Base-by-base conservation (phyloP, 2,113 vertebrate genomes). In the Tympanuchus pallidicinctus region DNA sequence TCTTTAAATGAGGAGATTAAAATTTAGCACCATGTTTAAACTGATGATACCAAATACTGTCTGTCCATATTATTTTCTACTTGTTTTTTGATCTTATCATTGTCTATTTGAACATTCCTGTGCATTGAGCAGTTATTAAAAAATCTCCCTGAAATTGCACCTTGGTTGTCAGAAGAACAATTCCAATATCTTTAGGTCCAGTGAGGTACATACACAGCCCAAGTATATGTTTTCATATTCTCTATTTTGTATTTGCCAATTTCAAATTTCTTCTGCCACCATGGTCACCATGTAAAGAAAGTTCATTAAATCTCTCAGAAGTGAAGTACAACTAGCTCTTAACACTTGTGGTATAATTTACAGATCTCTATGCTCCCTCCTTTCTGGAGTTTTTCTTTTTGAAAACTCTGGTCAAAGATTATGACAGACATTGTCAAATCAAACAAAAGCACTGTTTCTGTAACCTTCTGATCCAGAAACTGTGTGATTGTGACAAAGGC, bases 371-470 rank as follows among this genome's bases (percentile, higher is more conserved):
- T 82, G 36, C 52, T 50, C 63, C 64, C n/a, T 54, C 48, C 32
- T 82, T 90, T 45, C 66, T 56, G 32, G 11, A 83, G 48, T 80
- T 27, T 38, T 61, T 82, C 30, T 38, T 61, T 82, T 89, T 72
- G 32, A 91, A 89, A 85, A 43, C 52, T 73, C 77, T 76, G 27
- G 64, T 82, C 24, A 69, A 75, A 73, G 11, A 78, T 16, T 54
- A 38, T 59, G 56, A 88, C 88, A 94, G 88, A 82, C 12, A 34
- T 13, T 63, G 82, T 82, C 71, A 93, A 93, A 83, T 77, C 60
- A 88, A 82, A 54, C 22, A 65, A 92, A 89, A 88, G 66, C 63
- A 50, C 48, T 24, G 5, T 28, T 79, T 89, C 50, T 50, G 22
- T 15, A 91, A 59, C 34, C 24, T 85, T 36, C 32, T 61, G 52